Evolutionary conservation across 2,113 vertebrate species (phyloP).

Genomic region (Austrofundulus limnaeus): DNA sequence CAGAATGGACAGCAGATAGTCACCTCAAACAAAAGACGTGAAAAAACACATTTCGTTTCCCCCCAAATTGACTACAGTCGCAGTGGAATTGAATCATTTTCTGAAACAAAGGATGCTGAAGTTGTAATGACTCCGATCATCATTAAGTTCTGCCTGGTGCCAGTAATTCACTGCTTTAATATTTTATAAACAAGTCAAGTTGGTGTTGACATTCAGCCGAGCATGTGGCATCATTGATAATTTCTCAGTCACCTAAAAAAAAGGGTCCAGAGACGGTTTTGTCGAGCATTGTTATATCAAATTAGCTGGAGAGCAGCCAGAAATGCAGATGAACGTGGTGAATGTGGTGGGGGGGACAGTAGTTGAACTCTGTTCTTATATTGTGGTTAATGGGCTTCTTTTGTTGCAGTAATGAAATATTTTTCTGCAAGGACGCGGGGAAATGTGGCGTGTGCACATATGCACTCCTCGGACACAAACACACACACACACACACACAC

Average conservation of each 20-base stretch:
- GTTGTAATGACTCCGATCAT: conserved; percentile 80
- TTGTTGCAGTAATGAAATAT: conserved; percentile 84
- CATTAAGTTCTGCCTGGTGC: conserved; percentile 75
- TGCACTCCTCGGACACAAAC: no score
- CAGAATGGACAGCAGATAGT: conserved; percentile 46
- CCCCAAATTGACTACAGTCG: conserved; percentile 76
- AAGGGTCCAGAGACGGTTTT: conserved; percentile 76
- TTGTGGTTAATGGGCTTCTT: conserved; percentile 81
- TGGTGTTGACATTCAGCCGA: conserved; percentile 80
- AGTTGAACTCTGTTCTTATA: conserved; percentile 78
- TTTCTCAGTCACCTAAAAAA: conserved; percentile 75
- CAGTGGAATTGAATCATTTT: conserved; percentile 78
- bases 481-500: conserved; percentile 13
- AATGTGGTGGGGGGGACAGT: conserved; percentile 72
- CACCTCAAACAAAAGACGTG: conserved; percentile 65
- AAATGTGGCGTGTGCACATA: conserved; percentile 64
- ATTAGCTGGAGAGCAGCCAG: conserved; percentile 83
- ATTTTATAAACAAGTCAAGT: conserved; percentile 81
- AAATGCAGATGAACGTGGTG: conserved; percentile 76
- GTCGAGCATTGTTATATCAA: conserved; percentile 83
- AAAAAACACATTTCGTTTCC: conserved; percentile 67
- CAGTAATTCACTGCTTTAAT: conserved; percentile 79
- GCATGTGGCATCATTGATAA: conserved; percentile 84
- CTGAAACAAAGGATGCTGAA: conserved; percentile 75
- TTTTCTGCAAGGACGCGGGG: conserved; percentile 64